Evolutionary conservation across 2,113 vertebrate genomes (phyloP).

Genomic region (Verasper variegatus): DNA sequence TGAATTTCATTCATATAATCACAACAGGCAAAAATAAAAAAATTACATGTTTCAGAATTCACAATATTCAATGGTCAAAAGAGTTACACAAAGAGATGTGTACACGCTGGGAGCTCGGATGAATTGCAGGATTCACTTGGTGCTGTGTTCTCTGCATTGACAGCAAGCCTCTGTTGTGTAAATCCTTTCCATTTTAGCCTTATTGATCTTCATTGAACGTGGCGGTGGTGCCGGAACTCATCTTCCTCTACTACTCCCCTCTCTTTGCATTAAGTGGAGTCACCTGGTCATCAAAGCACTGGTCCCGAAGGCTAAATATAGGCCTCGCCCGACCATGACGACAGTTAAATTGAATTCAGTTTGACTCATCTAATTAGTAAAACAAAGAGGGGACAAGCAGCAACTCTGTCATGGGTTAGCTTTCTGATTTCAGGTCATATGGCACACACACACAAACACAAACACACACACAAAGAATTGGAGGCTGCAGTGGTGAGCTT

Average conservation of each 20-base stretch:
- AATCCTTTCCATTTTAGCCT: slow-evolving; percentile 1
- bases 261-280: slow-evolving; percentile 14
- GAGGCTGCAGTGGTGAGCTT: slow-evolving; percentile 21
- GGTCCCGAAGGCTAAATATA: slow-evolving; percentile 39
- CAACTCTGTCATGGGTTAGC: slow-evolving; percentile 38
- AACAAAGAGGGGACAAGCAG: slow-evolving; percentile 22
- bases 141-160: neutral
- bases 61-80: neutral
- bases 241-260: neutral
- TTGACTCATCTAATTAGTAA: slow-evolving; percentile 51
- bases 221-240: neutral
- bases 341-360: slow-evolving; percentile 48
- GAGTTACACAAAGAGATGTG: neutral
- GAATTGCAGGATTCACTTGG: neutral
- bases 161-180: neutral
- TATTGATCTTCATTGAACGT: neutral
- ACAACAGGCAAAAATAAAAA: neutral
- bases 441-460: slow-evolving; percentile 16
- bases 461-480: neutral
- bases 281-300: slow-evolving; percentile 14
- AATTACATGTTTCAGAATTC: neutral
- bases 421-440: slow-evolving; percentile 32
- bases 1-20: neutral
- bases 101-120: neutral
- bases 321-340: slow-evolving; percentile 16